Evolutionary conservation across 2,797 vertebrate species (phyloP), one percentile per base, ranked within the genome.

Genomic region (Rhinella marina): DNA sequence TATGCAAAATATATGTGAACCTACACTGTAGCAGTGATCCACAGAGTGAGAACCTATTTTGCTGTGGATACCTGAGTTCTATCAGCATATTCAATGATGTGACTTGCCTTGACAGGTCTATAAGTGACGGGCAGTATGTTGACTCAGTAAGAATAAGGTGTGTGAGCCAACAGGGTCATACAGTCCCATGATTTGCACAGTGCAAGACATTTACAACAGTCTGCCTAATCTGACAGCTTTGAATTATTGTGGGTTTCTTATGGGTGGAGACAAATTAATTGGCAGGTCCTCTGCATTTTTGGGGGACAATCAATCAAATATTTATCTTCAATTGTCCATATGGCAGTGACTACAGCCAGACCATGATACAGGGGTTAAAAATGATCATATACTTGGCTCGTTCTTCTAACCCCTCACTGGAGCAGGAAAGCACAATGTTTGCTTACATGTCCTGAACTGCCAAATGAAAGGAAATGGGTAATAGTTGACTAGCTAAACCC

Each of bases 391-490:
- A 57, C 68, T 78, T 83, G 85, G 84, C 88, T 83, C 75, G n/a
- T 41, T 83, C 73, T 27, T 62, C 68, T 59, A 68, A 85, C 27
- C 79, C 79, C 82, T 32, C 85, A 80, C 83, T 66, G 79, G 21
- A 23, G 81, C 80, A 86, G 88, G 88, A 86, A 89, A 89, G 84
- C 64, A 64, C 62, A 86, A 64, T 89, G 88, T 89, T 89, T 89
- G 80, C 78, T 66, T 86, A 86, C 83, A 82, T 66, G 88, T 82
- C 80, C 73, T 64, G 27, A 66, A 17, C 88, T 72, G 88, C 72
- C 79, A 85, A 89, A 78, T 83, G 73, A 86, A 82, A 79, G 88
- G 88, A 89, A 89, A 89, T 86, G 79, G 88, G 78, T 86, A 86
- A 89, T 86, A 86, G 84, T 86, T 82, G 79, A 89, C 52, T 86